Conservation (phyloP, 1,140 invertebrate species). For the Bombus waltoni region DNA sequence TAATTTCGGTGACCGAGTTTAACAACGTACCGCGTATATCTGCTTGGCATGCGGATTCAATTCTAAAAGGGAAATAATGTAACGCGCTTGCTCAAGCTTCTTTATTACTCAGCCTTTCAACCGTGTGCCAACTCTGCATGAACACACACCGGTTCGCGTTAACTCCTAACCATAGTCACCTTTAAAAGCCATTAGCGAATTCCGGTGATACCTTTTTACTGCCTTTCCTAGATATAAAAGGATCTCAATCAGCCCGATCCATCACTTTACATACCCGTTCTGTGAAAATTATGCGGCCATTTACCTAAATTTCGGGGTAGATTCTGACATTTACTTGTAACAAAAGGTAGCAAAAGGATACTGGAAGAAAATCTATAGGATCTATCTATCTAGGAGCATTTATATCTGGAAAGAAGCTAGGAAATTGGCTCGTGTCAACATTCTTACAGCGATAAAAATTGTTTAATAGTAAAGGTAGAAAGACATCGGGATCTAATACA, state of each 20-base stretch:
- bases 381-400: no score
- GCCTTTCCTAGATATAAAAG: conserved; percentile 1
- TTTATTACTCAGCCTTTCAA: conserved; percentile 38
- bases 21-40: conserved; percentile 27
- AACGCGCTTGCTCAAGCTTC: conserved; percentile 23
- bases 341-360: no score
- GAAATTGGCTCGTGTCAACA: no score
- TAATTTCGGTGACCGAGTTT: conserved; percentile 31
- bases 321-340: not conserved
- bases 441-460: no score
- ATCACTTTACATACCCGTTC: not conserved
- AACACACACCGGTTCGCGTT: not conserved
- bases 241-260: conserved; percentile 1
- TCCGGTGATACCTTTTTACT: conserved; percentile 18
- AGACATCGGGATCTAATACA: no score
- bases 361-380: no score
- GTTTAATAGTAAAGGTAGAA: no score
- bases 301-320: not conserved
- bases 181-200: conserved; percentile 34
- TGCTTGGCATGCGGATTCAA: conserved; percentile 42
- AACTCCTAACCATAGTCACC: not conserved
- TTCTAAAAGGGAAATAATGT: conserved; percentile 49
- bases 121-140: conserved; percentile 24
- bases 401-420: no score
- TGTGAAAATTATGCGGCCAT: not conserved